A percentile compares a stretch with the other conserved stretches of the same genome.
phyloP scores from a whole-genome alignment of 2,888 invertebrate species.

The Hartigia nigra region DNA sequence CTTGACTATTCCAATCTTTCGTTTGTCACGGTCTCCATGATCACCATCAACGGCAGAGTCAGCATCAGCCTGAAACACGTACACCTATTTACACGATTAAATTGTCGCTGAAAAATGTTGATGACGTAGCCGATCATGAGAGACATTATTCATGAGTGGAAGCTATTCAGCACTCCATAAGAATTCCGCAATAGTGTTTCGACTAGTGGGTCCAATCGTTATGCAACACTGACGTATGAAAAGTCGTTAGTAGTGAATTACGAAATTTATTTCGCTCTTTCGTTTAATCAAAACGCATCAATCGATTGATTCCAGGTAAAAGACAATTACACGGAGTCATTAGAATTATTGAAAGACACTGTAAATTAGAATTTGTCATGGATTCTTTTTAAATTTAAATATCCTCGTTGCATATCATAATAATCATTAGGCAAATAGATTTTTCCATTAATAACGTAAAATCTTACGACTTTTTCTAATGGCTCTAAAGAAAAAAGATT shows the following conservation, averaged over 20 bases:
- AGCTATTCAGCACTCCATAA: conserved; percentile 7
- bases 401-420: background rate
- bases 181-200: conserved; percentile 15
- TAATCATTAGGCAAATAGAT: background rate
- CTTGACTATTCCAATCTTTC: conserved; percentile 77
- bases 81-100: conserved; percentile 47
- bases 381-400: background rate
- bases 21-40: conserved; percentile 73
- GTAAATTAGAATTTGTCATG: background rate
- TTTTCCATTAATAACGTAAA: background rate
- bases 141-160: conserved; percentile 22
- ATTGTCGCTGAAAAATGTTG: background rate
- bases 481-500: background rate
- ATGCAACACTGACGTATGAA: background rate
- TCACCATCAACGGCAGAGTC: conserved; percentile 69
- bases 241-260: background rate
- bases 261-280: background rate
- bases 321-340: background rate
- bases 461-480: background rate
- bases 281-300: background rate
- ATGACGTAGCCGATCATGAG: background rate
- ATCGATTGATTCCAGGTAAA: background rate
- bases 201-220: conserved; percentile 12
- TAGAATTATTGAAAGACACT: background rate
- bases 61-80: conserved; percentile 58